These are phyloP conservation scores for Tetranychus piercei DNA, from an alignment of 2,888 invertebrate genomes.

Conservation along the genomic window DNA sequence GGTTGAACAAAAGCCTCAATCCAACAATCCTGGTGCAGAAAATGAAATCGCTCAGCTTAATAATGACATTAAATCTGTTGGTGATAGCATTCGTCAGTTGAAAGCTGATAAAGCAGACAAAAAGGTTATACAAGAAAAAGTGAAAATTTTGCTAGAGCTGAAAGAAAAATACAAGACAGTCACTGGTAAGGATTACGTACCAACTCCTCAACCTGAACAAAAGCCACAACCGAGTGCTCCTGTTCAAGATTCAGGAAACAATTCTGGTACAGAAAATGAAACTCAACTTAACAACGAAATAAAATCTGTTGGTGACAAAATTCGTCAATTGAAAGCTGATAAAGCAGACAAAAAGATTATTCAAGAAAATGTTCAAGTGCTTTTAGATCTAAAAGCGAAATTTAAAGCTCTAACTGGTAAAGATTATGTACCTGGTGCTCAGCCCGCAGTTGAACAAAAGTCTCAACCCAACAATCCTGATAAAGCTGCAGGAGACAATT, in stretches of 20 bases:
- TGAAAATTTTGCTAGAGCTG: conserved; percentile 44
- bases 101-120: conserved; percentile 33
- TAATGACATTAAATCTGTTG: conserved; percentile 42
- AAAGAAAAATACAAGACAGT: conserved; percentile 56
- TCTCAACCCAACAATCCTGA: neutral
- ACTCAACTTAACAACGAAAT: conserved; percentile 34
- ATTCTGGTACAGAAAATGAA: neutral
- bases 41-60: conserved; percentile 21
- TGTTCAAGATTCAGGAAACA: neutral
- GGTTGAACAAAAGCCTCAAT: neutral
- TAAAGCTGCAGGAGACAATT: neutral
- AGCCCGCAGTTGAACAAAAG: neutral
- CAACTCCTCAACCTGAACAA: neutral
- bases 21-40: neutral
- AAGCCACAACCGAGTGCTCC: neutral
- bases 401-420: conserved; percentile 50
- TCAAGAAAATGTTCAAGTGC: conserved; percentile 40
- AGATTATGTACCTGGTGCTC: conserved; percentile 41
- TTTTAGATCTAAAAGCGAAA: conserved; percentile 52
- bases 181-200: conserved; percentile 44
- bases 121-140: conserved; percentile 39
- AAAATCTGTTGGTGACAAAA: conserved; percentile 41
- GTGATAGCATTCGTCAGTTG: conserved; percentile 33
- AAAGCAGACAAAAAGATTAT: conserved; percentile 36
- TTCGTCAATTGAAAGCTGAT: conserved; percentile 24